These are phyloP conservation scores for Macrobrachium nipponense DNA, from an alignment of 1,140 invertebrate species.

Conservation along the genomic window DNA sequence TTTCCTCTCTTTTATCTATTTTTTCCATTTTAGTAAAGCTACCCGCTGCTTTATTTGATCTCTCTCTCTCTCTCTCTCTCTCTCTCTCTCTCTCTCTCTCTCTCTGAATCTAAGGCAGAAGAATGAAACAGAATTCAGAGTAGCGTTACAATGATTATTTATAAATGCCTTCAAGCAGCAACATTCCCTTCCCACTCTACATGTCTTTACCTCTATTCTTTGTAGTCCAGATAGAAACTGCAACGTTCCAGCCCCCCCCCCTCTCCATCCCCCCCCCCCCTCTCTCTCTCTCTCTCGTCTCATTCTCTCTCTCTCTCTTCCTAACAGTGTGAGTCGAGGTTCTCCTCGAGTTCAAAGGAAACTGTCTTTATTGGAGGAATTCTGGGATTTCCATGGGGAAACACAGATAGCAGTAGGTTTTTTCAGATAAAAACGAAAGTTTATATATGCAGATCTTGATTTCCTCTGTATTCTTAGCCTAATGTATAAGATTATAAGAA, in stretches of 20 bases:
- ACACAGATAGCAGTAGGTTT: too few relatives aligned
- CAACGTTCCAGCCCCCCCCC: conserved; percentile 54
- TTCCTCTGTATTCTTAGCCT: too few relatives aligned
- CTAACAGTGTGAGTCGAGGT: background rate
- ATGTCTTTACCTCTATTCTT: background rate
- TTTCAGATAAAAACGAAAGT: too few relatives aligned
- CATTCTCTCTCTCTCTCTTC: background rate
- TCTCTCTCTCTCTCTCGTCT: conserved; percentile 2
- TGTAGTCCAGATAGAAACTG: background rate
- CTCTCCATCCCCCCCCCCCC: conserved; percentile 62
- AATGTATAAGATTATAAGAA: too few relatives aligned
- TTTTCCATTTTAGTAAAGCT: background rate
- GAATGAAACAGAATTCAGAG: too few relatives aligned
- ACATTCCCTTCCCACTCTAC: background rate
- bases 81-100: background rate
- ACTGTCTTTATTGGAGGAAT: too few relatives aligned
- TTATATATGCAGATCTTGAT: too few relatives aligned
- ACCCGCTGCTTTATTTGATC: background rate
- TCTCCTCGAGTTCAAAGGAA: background rate
- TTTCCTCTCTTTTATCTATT: background rate
- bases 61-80: background rate
- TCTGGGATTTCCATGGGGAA: too few relatives aligned
- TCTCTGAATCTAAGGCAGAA: background rate
- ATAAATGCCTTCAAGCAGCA: too few relatives aligned
- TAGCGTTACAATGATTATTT: too few relatives aligned